These are phyloP conservation scores for Latrodectus geometricus DNA, from an alignment of 1,140 invertebrate species.

Conservation along the genomic window DNA sequence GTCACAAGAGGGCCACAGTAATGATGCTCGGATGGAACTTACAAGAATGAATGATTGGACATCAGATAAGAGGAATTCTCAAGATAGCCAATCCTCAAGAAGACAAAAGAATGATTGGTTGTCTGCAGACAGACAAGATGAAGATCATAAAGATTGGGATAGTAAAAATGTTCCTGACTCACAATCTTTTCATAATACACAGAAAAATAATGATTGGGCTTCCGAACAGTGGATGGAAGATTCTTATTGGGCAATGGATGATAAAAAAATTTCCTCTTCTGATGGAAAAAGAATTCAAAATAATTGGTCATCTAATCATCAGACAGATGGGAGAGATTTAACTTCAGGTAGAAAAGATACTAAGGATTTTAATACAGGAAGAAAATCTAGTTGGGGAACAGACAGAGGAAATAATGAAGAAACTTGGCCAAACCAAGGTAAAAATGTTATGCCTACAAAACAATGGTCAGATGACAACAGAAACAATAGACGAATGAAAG, in stretches of 20 bases:
- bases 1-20: not conserved
- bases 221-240: not conserved
- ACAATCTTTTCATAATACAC: not conserved
- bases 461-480: too few species aligned
- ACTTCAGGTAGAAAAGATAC: too few species aligned
- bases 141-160: not conserved
- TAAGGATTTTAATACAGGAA: too few species aligned
- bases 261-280: not conserved
- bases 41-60: slow-evolving; percentile 19
- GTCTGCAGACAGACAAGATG: not conserved
- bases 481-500: too few species aligned
- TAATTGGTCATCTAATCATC: not conserved
- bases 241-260: not conserved
- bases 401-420: too few species aligned
- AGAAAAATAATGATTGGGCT: not conserved
- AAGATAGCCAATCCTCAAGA: not conserved
- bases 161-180: not conserved
- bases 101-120: slow-evolving; percentile 14
- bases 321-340: not conserved
- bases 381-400: too few species aligned
- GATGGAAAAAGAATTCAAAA: not conserved
- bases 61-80: not conserved
- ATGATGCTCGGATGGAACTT: not conserved
- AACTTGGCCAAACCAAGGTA: too few species aligned
- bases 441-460: too few species aligned